Percentiles rank a stretch among this genome's conserved stretches.
Evolutionary conservation across 2,888 invertebrate species (phyloP).

Genomic region (Pheosia gnoma): DNA sequence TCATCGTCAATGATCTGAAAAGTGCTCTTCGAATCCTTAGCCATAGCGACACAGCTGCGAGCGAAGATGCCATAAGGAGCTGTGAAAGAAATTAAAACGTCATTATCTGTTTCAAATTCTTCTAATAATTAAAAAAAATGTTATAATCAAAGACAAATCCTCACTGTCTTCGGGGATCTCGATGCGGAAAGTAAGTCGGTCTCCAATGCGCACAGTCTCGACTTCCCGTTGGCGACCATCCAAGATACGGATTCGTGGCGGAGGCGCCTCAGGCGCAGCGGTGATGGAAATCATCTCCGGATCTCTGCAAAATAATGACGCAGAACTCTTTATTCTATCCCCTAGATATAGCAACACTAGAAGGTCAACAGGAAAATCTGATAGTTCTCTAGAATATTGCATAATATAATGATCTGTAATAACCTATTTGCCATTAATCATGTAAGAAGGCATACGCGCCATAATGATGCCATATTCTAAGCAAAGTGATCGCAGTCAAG

Average conservation of each 20-base stretch:
- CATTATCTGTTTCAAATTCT: background rate
- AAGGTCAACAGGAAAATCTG: background rate
- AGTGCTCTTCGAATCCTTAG: conserved; percentile 97
- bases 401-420: conserved; percentile 6
- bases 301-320: conserved; percentile 84
- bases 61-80: conserved; percentile 98
- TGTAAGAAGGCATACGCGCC: conserved; percentile 20
- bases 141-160: conserved; percentile 52
- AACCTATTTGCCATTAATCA: conserved; percentile 3
- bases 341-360: background rate
- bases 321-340: background rate
- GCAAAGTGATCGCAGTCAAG: conserved; percentile 45
- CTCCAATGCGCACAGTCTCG: conserved; percentile 97
- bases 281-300: conserved; percentile 98
- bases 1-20: conserved; percentile 98
- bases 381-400: background rate
- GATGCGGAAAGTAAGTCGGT: conserved; percentile 96
- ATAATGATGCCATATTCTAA: conserved; percentile 41
- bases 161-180: conserved; percentile 98
- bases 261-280: conserved; percentile 96
- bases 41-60: conserved; percentile 98
- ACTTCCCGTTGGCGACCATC: conserved; percentile 94
- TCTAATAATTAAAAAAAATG: background rate
- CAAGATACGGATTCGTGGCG: conserved; percentile 96
- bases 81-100: conserved; percentile 59